A percentile compares a stretch with the other conserved stretches of the same genome.
Conservation (phyloP, 2,797 vertebrate genomes). For the Catamblyrhynchus diadema region DNA sequence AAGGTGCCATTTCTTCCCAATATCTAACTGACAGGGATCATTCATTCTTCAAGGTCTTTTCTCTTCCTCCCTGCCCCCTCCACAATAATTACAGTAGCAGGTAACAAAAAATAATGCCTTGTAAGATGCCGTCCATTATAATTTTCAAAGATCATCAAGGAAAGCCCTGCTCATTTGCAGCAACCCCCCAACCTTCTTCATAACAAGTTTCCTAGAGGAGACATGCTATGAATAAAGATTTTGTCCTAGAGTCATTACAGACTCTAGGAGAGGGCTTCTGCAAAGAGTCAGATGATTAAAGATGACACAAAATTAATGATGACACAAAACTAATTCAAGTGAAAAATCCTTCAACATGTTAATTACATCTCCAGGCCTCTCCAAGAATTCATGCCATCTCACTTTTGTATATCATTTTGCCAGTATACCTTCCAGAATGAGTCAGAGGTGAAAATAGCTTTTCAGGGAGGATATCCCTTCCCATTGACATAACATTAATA, state of each 20-base stretch:
- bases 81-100: neutral
- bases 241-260: neutral
- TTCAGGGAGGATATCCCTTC: neutral
- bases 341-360: neutral
- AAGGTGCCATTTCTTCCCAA: neutral
- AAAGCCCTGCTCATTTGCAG: neutral
- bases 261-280: neutral
- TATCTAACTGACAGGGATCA: neutral
- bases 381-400: neutral
- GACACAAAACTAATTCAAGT: neutral
- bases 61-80: neutral
- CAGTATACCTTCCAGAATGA: neutral
- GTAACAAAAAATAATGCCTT: neutral
- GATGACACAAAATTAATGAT: neutral
- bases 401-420: neutral
- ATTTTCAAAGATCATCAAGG: neutral
- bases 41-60: neutral
- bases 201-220: neutral
- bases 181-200: neutral
- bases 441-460: neutral
- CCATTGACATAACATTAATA: accelerated
- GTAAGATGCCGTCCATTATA: neutral
- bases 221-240: neutral
- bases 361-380: neutral
- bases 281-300: neutral